phyloP scores from a whole-genome alignment of 2,797 vertebrate species.

The Accipiter superciliosus region DNA sequence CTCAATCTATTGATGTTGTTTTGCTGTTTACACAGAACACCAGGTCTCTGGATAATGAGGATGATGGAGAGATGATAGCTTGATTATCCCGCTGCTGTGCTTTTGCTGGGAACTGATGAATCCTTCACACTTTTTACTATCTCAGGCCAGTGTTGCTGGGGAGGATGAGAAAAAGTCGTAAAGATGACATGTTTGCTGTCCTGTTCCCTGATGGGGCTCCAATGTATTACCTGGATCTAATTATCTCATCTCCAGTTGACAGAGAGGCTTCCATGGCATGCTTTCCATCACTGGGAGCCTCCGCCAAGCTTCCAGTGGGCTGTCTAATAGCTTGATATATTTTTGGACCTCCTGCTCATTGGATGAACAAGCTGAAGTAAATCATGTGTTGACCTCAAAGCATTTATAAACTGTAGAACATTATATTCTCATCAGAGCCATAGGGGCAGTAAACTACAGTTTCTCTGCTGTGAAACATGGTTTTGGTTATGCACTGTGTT shows the following conservation, averaged over 20 bases:
- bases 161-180: constrained; percentile 76
- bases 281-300: constrained; percentile 79
- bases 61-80: constrained; percentile 62
- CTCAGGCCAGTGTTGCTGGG: constrained; percentile 59
- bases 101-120: constrained; percentile 37
- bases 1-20: neutral
- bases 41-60: constrained; percentile 53
- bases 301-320: constrained; percentile 78
- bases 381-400: constrained; percentile 95
- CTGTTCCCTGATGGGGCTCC: constrained; percentile 79
- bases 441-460: constrained; percentile 91
- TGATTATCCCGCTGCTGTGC: constrained; percentile 68
- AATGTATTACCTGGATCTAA: constrained; percentile 86
- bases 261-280: constrained; percentile 74
- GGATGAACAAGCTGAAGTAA: constrained; percentile 90
- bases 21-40: neutral
- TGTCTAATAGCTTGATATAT: constrained; percentile 86
- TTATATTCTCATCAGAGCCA: constrained; percentile 96
- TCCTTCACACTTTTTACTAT: constrained; percentile 62
- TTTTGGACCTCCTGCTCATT: constrained; percentile 87
- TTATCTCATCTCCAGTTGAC: constrained; percentile 83
- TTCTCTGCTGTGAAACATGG: constrained; percentile 93
- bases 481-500: constrained; percentile 92
- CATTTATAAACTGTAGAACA: constrained; percentile 92
- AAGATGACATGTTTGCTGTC: constrained; percentile 82